These are phyloP conservation scores for Troilus luridus DNA, from an alignment of 2,888 invertebrate genomes.

Conservation along the genomic window DNA sequence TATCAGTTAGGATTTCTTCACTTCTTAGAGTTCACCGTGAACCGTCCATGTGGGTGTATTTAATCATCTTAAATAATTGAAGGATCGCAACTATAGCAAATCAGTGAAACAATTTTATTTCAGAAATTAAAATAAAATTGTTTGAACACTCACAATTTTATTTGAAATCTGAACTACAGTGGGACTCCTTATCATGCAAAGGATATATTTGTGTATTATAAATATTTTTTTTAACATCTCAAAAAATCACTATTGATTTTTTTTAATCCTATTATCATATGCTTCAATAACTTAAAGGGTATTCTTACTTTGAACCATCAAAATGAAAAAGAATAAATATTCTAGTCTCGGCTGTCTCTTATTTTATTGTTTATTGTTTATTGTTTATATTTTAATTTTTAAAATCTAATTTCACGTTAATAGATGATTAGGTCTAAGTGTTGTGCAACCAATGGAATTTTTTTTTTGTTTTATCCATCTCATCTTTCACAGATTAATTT, in stretches of 20 bases:
- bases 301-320: neutral
- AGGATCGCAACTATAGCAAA: neutral
- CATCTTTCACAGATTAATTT: no score
- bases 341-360: neutral
- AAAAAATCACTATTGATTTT: neutral
- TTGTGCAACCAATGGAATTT: no score
- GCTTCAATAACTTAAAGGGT: neutral
- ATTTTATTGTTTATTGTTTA: neutral
- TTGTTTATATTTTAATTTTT: neutral
- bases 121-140: neutral
- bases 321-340: neutral
- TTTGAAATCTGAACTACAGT: neutral
- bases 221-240: neutral
- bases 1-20: constrained; percentile 20
- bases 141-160: neutral
- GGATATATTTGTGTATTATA: neutral
- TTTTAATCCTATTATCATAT: neutral
- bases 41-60: constrained; percentile 56
- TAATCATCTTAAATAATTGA: neutral
- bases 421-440: no score
- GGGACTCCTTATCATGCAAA: neutral
- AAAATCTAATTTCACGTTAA: neutral
- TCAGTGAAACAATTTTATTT: neutral
- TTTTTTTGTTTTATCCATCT: no score
- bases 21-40: constrained; percentile 27